Conservation (phyloP, 1,140 invertebrate genomes). For the Zaprionus inermis region DNA sequence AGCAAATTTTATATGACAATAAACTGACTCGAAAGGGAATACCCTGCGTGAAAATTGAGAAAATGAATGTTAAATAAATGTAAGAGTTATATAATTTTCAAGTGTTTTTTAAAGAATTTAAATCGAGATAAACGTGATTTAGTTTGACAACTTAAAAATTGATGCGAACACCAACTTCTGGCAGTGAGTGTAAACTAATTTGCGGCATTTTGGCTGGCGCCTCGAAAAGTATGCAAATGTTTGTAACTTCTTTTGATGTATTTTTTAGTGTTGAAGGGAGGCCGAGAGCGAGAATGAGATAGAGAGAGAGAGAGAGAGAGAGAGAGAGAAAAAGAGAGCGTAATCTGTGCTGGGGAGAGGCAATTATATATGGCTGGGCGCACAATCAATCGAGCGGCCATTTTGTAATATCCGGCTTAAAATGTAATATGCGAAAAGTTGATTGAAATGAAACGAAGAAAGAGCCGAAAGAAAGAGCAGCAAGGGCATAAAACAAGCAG, state of each 20-base stretch:
- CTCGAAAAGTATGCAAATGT: conserved; percentile 22
- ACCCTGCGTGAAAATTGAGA: no score
- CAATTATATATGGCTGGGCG: conserved; percentile 60
- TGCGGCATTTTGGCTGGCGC: no score
- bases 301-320: conserved; percentile 1
- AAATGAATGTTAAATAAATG: no score
- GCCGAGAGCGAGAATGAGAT: no score
- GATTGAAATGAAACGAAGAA: conserved; percentile 36
- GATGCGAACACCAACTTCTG: conserved; percentile 8
- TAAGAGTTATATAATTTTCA: no score
- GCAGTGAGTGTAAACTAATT: conserved; percentile 31
- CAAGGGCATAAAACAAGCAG: neutral
- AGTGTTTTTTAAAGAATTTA: no score
- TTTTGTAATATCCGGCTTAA: conserved; percentile 79
- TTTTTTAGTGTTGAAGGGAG: conserved; percentile 45
- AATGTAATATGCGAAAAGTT: conserved; percentile 71
- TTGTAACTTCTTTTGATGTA: conserved; percentile 34
- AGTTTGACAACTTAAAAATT: neutral
- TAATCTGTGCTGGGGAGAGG: conserved; percentile 13
- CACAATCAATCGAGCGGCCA: conserved; percentile 62
- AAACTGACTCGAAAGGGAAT: no score
- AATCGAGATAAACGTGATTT: no score
- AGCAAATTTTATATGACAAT: no score
- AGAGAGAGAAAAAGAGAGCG: neutral
- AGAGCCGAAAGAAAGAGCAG: conserved; percentile 14